Evolutionary conservation across 1,140 invertebrate genomes (phyloP).

Genomic region (Zaprionus inermis): DNA sequence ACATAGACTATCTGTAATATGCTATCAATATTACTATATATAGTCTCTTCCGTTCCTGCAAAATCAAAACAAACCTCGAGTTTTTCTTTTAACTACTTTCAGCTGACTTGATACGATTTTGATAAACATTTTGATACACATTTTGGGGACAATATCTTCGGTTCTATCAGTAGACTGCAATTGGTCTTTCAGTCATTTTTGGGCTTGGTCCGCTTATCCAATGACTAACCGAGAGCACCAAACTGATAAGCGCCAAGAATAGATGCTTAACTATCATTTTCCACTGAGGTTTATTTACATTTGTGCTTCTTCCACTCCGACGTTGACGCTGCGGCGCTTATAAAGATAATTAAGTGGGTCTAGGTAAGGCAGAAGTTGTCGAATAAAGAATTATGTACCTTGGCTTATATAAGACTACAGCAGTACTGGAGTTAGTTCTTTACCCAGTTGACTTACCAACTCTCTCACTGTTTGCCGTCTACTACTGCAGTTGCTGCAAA

Average conservation of each 20-base stretch:
- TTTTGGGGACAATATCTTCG: neutral
- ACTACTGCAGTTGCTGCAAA: conserved; percentile 49
- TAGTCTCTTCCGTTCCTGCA: neutral
- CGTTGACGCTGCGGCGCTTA: conserved; percentile 38
- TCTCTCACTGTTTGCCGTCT: conserved; percentile 31
- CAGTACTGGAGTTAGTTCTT: neutral
- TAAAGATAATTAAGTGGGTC: conserved; percentile 72
- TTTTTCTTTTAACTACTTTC: neutral
- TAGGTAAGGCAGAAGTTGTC: conserved; percentile 50
- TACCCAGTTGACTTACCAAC: conserved; percentile 53
- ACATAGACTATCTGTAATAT: neutral
- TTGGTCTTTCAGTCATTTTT: neutral
- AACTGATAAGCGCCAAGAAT: conserved; percentile 45
- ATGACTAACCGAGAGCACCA: conserved; percentile 18
- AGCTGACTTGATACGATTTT: neutral
- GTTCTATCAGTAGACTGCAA: neutral
- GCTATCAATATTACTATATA: neutral
- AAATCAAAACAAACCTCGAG: neutral
- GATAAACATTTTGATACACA: neutral
- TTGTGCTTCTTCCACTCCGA: conserved; percentile 41
- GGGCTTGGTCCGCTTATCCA: conserved; percentile 42
- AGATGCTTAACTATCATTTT: conserved; percentile 45
- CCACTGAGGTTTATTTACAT: conserved; percentile 46
- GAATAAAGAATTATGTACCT: conserved; percentile 58
- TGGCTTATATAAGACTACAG: conserved; percentile 52